Evolutionary conservation across 2,797 vertebrate genomes (phyloP).

Genomic region (Adrianichthys oophorus): DNA sequence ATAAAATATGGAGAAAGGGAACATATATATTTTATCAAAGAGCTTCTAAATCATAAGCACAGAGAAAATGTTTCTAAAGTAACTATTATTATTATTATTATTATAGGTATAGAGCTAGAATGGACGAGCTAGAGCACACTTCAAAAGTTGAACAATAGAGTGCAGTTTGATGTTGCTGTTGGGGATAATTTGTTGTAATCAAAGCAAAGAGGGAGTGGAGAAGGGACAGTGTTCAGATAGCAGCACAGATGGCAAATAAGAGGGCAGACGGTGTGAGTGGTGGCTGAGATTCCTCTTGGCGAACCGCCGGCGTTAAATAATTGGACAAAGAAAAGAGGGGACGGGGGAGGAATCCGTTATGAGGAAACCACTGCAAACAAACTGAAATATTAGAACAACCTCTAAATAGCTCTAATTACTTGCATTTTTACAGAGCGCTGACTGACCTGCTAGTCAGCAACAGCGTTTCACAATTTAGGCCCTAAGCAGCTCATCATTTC

Average conservation of each 20-base stretch:
- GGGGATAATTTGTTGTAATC: constrained; percentile 70
- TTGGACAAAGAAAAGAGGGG: constrained; percentile 59
- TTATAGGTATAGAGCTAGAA: constrained; percentile 8
- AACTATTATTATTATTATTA: neutral
- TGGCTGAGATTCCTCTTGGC: constrained; percentile 60
- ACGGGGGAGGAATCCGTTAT: constrained; percentile 39
- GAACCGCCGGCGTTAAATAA: constrained; percentile 66
- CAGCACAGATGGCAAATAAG: constrained; percentile 68
- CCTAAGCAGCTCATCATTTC: constrained; percentile 27
- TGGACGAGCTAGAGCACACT: constrained; percentile 13
- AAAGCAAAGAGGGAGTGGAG: constrained; percentile 61
- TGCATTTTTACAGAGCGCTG: constrained; percentile 11
- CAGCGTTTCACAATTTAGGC: constrained; percentile 21
- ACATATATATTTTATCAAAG: constrained; percentile 4
- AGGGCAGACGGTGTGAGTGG: constrained; percentile 66
- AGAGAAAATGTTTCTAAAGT: constrained; percentile 8
- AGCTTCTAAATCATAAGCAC: constrained; percentile 21
- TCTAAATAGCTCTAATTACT: constrained; percentile 38
- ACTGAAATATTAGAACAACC: constrained; percentile 39
- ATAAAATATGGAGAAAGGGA: constrained; percentile 3
- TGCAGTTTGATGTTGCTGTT: constrained; percentile 54
- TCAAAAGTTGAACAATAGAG: constrained; percentile 44
- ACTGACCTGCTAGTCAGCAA: constrained; percentile 30
- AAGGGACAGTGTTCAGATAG: constrained; percentile 53
- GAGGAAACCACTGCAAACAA: constrained; percentile 42